Evolutionary conservation across 2,888 invertebrate genomes (phyloP).

Genomic region (Craniophora ligustri): DNA sequence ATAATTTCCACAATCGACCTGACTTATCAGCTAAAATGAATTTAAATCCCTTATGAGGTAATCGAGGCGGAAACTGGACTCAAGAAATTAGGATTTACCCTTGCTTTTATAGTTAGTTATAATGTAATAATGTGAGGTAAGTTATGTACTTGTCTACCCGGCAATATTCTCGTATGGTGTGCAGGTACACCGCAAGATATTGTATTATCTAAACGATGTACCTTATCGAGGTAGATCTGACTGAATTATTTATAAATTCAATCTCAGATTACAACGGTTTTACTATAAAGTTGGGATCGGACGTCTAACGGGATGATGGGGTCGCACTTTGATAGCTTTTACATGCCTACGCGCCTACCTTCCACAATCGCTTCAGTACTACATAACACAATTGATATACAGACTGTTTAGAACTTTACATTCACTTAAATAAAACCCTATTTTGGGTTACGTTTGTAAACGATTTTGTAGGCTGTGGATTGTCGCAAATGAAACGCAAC

Average conservation of each 20-base stretch:
- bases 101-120: slow-evolving; percentile 10
- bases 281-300: slow-evolving; percentile 53
- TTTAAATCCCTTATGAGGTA: too few species aligned
- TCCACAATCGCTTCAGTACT: slow-evolving; percentile 7
- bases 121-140: neutral
- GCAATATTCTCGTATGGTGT: neutral
- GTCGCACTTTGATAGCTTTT: slow-evolving; percentile 36
- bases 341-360: slow-evolving; percentile 17
- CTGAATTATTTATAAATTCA: slow-evolving; percentile 57
- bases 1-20: too few species aligned
- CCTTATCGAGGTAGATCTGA: slow-evolving; percentile 42
- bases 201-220: slow-evolving; percentile 33
- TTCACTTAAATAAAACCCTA: neutral
- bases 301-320: slow-evolving; percentile 31
- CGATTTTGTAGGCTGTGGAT: slow-evolving; percentile 10
- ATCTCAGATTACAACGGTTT: slow-evolving; percentile 53
- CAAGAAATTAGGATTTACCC: neutral
- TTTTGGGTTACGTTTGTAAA: neutral
- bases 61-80: neutral
- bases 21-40: too few species aligned
- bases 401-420: slow-evolving; percentile 15
- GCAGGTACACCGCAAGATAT: slow-evolving; percentile 19
- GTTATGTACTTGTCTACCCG: neutral
- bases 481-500: slow-evolving; percentile 9
- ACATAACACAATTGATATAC: slow-evolving; percentile 3